Percentiles rank a stretch among this genome's conserved stretches.
These are phyloP conservation scores for Bombus terrestris DNA, from an alignment of 1,140 invertebrate genomes.

Conservation along the genomic window DNA sequence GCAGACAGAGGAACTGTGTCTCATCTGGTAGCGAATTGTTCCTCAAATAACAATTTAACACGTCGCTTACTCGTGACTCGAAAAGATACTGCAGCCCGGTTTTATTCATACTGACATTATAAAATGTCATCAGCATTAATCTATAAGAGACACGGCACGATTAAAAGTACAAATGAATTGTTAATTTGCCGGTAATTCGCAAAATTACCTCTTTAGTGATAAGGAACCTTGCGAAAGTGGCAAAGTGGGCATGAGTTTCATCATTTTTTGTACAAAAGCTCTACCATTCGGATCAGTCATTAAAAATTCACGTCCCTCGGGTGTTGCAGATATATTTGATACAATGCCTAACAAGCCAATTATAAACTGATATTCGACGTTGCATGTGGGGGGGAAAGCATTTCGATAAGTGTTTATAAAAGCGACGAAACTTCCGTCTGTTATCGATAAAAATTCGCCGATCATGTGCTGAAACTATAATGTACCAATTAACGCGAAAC, in stretches of 20 bases:
- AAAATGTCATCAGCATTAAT: slow-evolving; percentile 76
- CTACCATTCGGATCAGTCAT: slow-evolving; percentile 73
- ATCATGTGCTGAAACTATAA: slow-evolving; percentile 74
- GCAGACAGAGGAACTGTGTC: slow-evolving; percentile 70
- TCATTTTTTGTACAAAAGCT: slow-evolving; percentile 73
- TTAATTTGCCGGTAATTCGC: not conserved
- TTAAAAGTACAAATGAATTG: not conserved
- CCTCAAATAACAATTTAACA: slow-evolving; percentile 64
- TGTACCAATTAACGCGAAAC: not conserved
- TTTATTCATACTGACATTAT: slow-evolving; percentile 78
- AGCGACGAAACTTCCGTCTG: slow-evolving; percentile 75
- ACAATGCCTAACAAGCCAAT: slow-evolving; percentile 78
- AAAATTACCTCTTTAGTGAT: slow-evolving; percentile 50
- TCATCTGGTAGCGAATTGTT: slow-evolving; percentile 63
- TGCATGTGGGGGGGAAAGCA: slow-evolving; percentile 70
- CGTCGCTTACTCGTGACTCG: slow-evolving; percentile 63
- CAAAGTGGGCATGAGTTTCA: slow-evolving; percentile 68
- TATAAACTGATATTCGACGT: slow-evolving; percentile 78
- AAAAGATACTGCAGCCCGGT: slow-evolving; percentile 72
- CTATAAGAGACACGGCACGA: slow-evolving; percentile 61
- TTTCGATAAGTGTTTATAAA: slow-evolving; percentile 77
- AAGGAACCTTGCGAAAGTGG: slow-evolving; percentile 65
- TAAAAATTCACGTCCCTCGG: slow-evolving; percentile 78
- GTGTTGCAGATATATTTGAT: slow-evolving; percentile 77
- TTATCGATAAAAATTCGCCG: slow-evolving; percentile 77